Evolutionary conservation across 1,140 invertebrate species (phyloP).

Genomic region (Drosophila seguyi): DNA sequence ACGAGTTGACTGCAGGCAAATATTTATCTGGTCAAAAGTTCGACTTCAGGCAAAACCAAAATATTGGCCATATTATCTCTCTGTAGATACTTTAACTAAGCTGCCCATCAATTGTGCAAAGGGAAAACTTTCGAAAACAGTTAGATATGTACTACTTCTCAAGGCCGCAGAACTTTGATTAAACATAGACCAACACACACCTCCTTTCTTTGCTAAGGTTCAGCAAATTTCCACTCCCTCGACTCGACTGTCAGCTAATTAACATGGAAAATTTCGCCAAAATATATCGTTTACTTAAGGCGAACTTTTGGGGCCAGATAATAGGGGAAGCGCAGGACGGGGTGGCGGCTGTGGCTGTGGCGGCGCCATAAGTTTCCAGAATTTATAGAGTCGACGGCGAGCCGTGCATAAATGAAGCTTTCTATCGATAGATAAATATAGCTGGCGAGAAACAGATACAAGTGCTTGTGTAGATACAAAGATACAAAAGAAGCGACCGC

Average conservation of each 20-base stretch:
- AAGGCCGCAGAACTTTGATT: conserved; percentile 54
- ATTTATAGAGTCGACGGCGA: conserved; percentile 47
- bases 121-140: conserved; percentile 34
- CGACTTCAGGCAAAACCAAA: neutral
- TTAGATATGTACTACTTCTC: conserved; percentile 12
- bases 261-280: conserved; percentile 51
- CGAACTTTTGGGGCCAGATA: conserved; percentile 21
- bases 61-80: conserved; percentile 21
- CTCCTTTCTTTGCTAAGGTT: neutral
- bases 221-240: conserved; percentile 18
- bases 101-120: conserved; percentile 38
- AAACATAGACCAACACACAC: conserved; percentile 17
- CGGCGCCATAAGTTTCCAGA: conserved; percentile 49
- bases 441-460: conserved; percentile 29
- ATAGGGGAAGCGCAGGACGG: neutral
- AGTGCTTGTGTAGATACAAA: conserved; percentile 37
- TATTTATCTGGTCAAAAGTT: conserved; percentile 28
- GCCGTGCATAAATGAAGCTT: conserved; percentile 51
- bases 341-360: neutral
- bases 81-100: conserved; percentile 29
- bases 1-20: conserved; percentile 26
- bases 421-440: conserved; percentile 44
- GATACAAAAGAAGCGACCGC: conserved; percentile 17
- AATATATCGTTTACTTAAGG: conserved; percentile 37
- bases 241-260: conserved; percentile 43